Base-by-base conservation (phyloP, 1,140 invertebrate species). In the Polyergus mexicanus region DNA sequence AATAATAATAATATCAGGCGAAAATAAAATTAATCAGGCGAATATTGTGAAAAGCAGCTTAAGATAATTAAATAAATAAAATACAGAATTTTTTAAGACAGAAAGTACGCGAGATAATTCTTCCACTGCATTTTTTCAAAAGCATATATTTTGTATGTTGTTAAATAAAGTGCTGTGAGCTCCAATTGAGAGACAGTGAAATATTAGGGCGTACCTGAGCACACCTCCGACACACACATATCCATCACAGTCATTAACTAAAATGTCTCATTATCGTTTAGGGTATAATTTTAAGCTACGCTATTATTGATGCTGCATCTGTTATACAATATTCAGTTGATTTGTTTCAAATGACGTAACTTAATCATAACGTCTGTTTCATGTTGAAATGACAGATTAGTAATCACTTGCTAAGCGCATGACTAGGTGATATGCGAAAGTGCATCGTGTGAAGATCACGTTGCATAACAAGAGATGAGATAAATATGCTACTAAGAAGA, bases 381-480 rank as follows among this genome's bases (percentile, higher is more conserved):
- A 22, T 38, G 22, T 41, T 68, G 8, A 66, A 51, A 10, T 22
- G 8, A 68, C 41, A 38, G 4, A 68, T 78, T 51, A 66, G n/a
- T 35, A 54, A 47, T 66, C 35, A 13, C 44, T 54, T 51, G n/a
- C 19, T 66, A 19, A 54, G n/a, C 13, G 62, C n/a, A 51, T 44
- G 25, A 32, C 71, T 75, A 28, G 28, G 28, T 28, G 6, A 5
- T 28, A 41, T 16, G 35, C 72, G 22, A 76, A 76, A 76, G 56
- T 63, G 56, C 38, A 63, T 44, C 56, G 25, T 62, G 19, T 6
- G 22, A 75, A n/a, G 38, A 28, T 54, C 41, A 54, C 10, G 19
- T 66, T 68, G 44, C 38, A 63, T 62, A 76, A 75, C 5, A 75
- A 60, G 32, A 62, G 56, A 62, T 38, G 32, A 62, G 56, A 62